Conservation (phyloP, 1,140 invertebrate species). For the Vanessa tameamea region DNA sequence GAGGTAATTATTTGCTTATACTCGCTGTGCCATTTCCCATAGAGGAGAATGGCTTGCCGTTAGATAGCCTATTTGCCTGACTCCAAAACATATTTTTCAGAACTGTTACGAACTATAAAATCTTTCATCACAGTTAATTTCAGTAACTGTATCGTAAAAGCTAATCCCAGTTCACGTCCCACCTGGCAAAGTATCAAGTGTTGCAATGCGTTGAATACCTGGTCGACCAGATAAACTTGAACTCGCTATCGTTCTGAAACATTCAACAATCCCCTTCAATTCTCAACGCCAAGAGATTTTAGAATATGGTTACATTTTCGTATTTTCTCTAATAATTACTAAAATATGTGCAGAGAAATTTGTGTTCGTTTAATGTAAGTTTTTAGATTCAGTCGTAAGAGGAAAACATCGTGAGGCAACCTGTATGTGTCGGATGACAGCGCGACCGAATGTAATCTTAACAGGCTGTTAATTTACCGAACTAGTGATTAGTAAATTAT, state of each 20-base stretch:
- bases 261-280: neutral
- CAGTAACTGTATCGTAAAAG: slow-evolving; percentile 6
- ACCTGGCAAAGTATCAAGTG: slow-evolving; percentile 29
- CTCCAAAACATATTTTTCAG: no score
- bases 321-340: neutral
- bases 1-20: no score
- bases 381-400: neutral
- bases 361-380: neutral
- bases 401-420: no score
- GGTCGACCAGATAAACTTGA: slow-evolving; percentile 10
- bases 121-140: neutral
- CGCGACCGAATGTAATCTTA: no score
- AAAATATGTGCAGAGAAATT: neutral
- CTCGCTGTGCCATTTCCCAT: no score
- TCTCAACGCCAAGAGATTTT: neutral
- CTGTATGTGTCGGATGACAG: no score
- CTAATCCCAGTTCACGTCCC: slow-evolving; percentile 18
- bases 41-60: no score
- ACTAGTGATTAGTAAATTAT: no score
- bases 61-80: no score
- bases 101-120: neutral
- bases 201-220: slow-evolving; percentile 15
- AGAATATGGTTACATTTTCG: neutral
- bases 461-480: no score
- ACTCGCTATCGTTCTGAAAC: slow-evolving; percentile 8